These are phyloP conservation scores for Gavia stellata DNA, from an alignment of 2,113 vertebrate genomes.

Conservation along the genomic window DNA sequence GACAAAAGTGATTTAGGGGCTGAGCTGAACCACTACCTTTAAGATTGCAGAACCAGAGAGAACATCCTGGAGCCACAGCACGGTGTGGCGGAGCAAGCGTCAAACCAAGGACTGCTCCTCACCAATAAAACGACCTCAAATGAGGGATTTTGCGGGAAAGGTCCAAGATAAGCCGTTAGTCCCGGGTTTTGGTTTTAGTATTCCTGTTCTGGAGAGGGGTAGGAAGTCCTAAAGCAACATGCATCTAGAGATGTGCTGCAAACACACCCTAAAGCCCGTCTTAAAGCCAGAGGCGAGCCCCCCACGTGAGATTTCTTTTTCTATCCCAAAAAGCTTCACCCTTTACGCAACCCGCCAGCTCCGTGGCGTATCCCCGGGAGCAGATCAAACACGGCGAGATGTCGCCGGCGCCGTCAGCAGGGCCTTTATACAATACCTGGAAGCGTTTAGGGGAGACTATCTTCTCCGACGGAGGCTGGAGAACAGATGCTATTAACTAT, in stretches of 20 bases:
- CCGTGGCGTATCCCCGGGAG: not conserved
- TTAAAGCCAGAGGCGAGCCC: not conserved
- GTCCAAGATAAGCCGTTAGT: not conserved
- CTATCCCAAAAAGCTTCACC: not conserved
- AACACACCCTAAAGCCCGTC: not conserved
- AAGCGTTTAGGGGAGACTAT: not conserved
- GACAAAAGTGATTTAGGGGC: rapidly evolving
- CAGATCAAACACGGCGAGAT: not conserved
- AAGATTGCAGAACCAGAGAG: not conserved
- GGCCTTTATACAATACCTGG: not conserved
- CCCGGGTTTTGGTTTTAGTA: not conserved
- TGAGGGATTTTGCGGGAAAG: not conserved
- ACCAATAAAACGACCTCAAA: not conserved
- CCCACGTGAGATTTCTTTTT: too few species aligned
- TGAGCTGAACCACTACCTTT: rapidly evolving
- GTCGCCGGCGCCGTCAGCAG: not conserved
- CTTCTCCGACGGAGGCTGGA: not conserved
- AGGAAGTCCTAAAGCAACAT: not conserved
- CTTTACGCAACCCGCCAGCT: not conserved
- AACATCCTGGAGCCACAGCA: not conserved
- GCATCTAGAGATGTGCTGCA: not conserved
- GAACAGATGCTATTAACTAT: rapidly evolving
- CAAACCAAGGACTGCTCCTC: not conserved
- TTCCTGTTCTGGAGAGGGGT: not conserved
- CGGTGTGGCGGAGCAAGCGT: not conserved